These are phyloP conservation scores for Formicarius rufipectus DNA, from an alignment of 2,113 vertebrate genomes.

Conservation along the genomic window DNA sequence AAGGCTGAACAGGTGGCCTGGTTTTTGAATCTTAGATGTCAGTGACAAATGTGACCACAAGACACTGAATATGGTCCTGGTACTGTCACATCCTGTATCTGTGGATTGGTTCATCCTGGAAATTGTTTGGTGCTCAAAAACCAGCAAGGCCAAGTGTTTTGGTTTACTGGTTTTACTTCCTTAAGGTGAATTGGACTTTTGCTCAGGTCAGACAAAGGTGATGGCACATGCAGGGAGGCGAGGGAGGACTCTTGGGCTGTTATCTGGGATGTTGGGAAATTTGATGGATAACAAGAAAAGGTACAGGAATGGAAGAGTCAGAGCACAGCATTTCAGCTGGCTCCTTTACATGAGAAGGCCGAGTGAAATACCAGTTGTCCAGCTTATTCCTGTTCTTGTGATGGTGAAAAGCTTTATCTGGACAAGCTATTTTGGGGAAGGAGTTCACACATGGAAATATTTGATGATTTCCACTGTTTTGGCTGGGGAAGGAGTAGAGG, in stretches of 20 bases:
- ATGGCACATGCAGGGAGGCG: not conserved
- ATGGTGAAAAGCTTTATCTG: not conserved
- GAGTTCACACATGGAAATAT: not conserved
- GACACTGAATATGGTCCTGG: fast-evolving
- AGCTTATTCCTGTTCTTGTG: not conserved
- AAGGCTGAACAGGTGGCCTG: not conserved
- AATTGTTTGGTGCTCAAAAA: not conserved
- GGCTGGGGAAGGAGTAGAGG: not conserved
- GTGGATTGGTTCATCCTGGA: not conserved
- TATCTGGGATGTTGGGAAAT: not conserved
- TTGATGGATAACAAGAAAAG: not conserved
- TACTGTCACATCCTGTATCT: fast-evolving
- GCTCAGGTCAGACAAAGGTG: not conserved
- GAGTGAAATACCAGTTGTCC: not conserved
- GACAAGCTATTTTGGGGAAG: not conserved
- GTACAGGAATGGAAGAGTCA: not conserved
- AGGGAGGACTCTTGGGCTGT: not conserved
- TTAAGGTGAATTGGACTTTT: not conserved
- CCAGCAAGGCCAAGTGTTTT: not conserved
- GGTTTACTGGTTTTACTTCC: not conserved
- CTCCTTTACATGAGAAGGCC: not conserved
- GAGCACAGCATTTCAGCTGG: not conserved
- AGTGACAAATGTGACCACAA: not conserved
- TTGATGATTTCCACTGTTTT: not conserved
- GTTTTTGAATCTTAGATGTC: not conserved